Evolutionary conservation across 1,140 invertebrate species (phyloP).

Genomic region (Pygmarrhopalites habei): DNA sequence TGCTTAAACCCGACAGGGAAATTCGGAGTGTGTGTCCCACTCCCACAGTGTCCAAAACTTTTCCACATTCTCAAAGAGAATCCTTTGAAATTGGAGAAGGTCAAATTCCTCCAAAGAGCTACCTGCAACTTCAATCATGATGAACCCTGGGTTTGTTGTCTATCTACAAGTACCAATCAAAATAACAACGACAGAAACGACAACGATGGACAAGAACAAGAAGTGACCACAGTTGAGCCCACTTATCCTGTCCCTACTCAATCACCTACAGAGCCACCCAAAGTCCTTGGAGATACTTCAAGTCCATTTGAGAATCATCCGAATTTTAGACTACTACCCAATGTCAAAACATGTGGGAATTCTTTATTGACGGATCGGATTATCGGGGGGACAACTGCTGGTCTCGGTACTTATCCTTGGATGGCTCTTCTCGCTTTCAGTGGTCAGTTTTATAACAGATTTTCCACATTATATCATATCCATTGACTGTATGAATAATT

Average conservation of each 20-base stretch:
- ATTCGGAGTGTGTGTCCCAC: conserved; percentile 2
- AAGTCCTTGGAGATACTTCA: too few species aligned
- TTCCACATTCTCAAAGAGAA: background rate
- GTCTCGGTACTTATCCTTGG: conserved; percentile 49
- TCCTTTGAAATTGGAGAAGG: background rate
- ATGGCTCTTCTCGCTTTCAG: background rate
- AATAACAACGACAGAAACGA: too few species aligned
- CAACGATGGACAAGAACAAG: too few species aligned
- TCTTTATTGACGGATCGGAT: conserved; percentile 44
- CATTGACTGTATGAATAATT: background rate
- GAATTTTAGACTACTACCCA: conserved; percentile 3
- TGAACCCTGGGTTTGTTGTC: conserved; percentile 9
- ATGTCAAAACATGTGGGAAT: background rate
- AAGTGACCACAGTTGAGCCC: too few species aligned
- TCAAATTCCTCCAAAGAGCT: conserved; percentile 2
- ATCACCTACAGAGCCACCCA: too few species aligned
- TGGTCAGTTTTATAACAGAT: too few species aligned
- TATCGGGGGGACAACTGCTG: conserved; percentile 52
- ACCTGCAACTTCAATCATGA: background rate
- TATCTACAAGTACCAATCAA: too few species aligned
- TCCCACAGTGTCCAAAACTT: background rate
- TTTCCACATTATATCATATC: too few species aligned
- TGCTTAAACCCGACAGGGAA: background rate
- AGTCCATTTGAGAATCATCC: background rate
- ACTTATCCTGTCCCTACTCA: too few species aligned